These are phyloP conservation scores for Tachina fera DNA, from an alignment of 2,888 invertebrate species.

Conservation along the genomic window DNA sequence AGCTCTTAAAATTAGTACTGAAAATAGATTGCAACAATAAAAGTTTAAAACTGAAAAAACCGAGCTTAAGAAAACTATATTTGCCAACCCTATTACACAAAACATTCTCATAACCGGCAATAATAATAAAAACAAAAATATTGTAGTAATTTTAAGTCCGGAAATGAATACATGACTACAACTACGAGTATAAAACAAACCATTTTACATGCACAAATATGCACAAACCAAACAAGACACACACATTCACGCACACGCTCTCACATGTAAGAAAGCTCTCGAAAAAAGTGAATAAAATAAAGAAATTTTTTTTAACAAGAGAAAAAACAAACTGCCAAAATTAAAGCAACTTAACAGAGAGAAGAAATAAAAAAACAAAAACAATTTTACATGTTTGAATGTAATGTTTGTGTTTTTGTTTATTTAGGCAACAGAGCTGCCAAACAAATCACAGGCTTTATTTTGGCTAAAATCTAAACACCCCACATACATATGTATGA, in stretches of 20 bases:
- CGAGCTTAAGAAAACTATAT: neutral
- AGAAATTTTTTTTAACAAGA: slow-evolving; percentile 55
- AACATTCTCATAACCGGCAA: slow-evolving; percentile 17
- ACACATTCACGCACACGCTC: neutral
- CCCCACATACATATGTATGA: slow-evolving; percentile 45
- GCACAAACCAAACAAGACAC: neutral
- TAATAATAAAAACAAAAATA: slow-evolving; percentile 56
- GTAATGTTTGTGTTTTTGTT: slow-evolving; percentile 26
- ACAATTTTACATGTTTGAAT: neutral
- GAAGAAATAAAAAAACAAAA: slow-evolving; percentile 8
- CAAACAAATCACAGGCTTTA: slow-evolving; percentile 69
- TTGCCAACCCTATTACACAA: neutral
- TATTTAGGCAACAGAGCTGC: slow-evolving; percentile 45
- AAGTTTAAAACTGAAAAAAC: too few species aligned
- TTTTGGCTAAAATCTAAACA: slow-evolving; percentile 61
- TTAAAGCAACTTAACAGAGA: slow-evolving; percentile 28
- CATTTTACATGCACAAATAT: neutral
- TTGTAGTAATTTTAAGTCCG: slow-evolving; percentile 57
- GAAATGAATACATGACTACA: slow-evolving; percentile 65
- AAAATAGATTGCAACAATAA: too few species aligned
- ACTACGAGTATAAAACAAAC: slow-evolving; percentile 40
- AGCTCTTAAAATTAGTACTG: too few species aligned
- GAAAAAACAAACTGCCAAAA: slow-evolving; percentile 61
- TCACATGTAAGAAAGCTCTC: slow-evolving; percentile 47
- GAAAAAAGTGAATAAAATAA: slow-evolving; percentile 38